phyloP scores from a whole-genome alignment of 2,113 vertebrate species.

The Agelaius tricolor region DNA sequence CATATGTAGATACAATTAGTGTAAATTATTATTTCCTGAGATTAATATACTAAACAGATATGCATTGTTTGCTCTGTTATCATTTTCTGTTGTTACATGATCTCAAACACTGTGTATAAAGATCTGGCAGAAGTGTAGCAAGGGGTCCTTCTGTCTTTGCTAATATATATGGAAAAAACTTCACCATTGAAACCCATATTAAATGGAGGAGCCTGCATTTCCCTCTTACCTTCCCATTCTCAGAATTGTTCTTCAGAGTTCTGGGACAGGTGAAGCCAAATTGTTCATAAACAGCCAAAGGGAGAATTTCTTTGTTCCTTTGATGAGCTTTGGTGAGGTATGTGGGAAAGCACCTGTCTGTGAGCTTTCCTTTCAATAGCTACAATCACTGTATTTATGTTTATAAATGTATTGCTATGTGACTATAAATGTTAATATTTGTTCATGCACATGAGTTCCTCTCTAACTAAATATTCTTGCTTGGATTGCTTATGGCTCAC shows the following conservation, averaged over 20 bases:
- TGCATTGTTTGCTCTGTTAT: background rate
- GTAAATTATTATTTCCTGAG: background rate
- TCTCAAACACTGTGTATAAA: background rate
- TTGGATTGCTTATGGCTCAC: constrained; percentile 4
- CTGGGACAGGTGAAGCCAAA: background rate
- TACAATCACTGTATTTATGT: background rate
- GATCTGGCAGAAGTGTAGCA: background rate
- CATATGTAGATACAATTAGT: background rate
- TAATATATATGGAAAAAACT: background rate
- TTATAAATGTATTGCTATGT: background rate
- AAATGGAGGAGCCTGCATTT: background rate
- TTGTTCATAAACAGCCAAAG: background rate
- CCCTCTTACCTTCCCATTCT: background rate
- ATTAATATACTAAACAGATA: background rate
- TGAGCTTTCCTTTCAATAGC: background rate
- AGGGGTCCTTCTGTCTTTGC: background rate
- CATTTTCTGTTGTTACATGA: background rate
- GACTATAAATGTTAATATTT: background rate
- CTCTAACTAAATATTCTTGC: background rate
- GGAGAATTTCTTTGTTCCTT: background rate
- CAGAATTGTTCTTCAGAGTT: background rate
- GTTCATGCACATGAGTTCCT: background rate
- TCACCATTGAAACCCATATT: accelerated
- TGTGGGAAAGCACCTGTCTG: background rate
- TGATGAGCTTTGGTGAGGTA: background rate